Base-by-base conservation (phyloP, 2,797 vertebrate species). In the Distichodus sexfasciatus region DNA sequence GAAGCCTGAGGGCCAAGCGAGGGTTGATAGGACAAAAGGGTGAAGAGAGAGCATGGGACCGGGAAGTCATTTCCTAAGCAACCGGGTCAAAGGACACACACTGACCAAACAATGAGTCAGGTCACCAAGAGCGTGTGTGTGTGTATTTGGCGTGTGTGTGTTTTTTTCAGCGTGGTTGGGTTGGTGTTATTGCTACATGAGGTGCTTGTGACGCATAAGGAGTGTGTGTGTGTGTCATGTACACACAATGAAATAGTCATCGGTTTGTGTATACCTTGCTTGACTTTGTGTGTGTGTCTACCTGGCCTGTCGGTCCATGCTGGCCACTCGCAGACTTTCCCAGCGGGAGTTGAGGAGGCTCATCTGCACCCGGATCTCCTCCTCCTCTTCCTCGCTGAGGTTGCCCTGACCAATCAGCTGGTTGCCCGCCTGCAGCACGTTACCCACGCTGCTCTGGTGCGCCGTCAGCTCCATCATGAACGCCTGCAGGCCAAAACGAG, bases 381-480 rank as follows among this genome's bases (percentile, higher is more conserved):
- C 92, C 76, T 98, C 97, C 67, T 99, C 97, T 70, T 99, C 97
- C 0, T 95, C 91, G 0, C 92, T 93, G 66, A 99, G 88, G 80
- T 90, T 93, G 44, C 95, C 95, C 78, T 98, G 94, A 12, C 94
- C 92, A 26, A 98, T 95, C 72, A 99, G 87, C 33, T 97, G 97
- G 87, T 95, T 98, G 11, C 97, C 97, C 0, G 92, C 95, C 82
- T 98, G 96, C 43, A 99, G 92, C 72, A 99, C 95, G 0, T 88
- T 96, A 23, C 97, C 97, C 77, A 99, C 97, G 0, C 93, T 98
- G 90, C 97, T 98, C 91, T 99, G 97, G 82, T 98, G 97, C 0
- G 94, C 94, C 0, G 97, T 99, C 75, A 99, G 86, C 83, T 98
- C 95, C 97, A 99, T 97, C 97, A 99, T 99, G 65, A 98, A 80